Evolutionary conservation across 2,888 invertebrate genomes (phyloP), one percentile per base, ranked within the genome.

Genomic region (Panorpa germanica): DNA sequence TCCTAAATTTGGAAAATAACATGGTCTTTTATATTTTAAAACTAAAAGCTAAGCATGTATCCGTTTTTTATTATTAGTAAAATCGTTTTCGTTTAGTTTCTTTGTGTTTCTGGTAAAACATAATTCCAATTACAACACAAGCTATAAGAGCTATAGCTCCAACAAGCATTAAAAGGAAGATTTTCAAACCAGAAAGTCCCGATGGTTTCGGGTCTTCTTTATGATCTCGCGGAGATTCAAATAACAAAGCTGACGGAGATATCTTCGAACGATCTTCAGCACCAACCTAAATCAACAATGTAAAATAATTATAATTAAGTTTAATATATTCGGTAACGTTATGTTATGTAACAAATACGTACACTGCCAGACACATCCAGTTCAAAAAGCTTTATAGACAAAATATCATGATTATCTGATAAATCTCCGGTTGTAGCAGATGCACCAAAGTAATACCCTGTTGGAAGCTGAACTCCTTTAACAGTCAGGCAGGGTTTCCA

Each of bases 391-490:
- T 88, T 82, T 36, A 98, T 65, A 2, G 88, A 76, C 37, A 88
- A 63, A 36, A 98, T 67, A 53, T 98, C 96, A 52, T 98, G 98
- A 53, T 83, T 90, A 61, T 98, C 98, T 36, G 82, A 76, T 25
- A 99, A 60, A 50, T 98, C 95, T 3, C 98, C 98, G 0, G 98
- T 99, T 2, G 91, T 91, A 1, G 98, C 90, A 0, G 91, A 77
- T 4, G 88, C 63, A 3, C 98, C 98, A 51, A 93, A 78, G 56
- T 67, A 91, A 56, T 95, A 96, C 0, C 90, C 90, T 0, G 93
- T 90, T 0, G 98, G 98, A 7, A 99, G 60, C 35, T 74, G 65
- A 1, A 99, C 83, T 26, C 88, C 86, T 41, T 74, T 66, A 0
- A 91, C 91, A 31, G 66, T 65, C 43, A 99, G 74, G 47, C 98